These are phyloP conservation scores for Ormyrus thymus DNA, from an alignment of 2,888 invertebrate genomes.

Conservation along the genomic window DNA sequence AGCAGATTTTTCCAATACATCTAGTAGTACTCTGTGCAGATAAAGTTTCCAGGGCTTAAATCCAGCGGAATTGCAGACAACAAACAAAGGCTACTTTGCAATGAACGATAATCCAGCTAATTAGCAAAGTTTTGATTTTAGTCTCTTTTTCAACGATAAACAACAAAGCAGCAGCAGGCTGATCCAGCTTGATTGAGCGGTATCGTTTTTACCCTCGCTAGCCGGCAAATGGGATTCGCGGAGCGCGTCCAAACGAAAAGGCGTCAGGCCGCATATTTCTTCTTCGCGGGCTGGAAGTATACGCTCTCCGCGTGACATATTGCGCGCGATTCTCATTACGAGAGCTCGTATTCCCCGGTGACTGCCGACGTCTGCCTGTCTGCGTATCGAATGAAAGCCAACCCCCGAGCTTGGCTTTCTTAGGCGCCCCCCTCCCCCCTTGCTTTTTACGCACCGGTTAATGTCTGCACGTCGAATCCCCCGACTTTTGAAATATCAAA, in stretches of 20 bases:
- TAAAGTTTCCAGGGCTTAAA: too few relatives aligned
- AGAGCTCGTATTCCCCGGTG: neutral
- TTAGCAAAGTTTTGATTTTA: too few relatives aligned
- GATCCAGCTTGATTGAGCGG: slow-evolving; percentile 21
- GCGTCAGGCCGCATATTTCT: neutral
- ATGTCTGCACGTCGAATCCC: neutral
- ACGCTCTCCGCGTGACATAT: slow-evolving; percentile 28
- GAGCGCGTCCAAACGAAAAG: slow-evolving; percentile 17
- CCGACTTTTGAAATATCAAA: slow-evolving; percentile 5
- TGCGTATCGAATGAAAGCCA: slow-evolving; percentile 29
- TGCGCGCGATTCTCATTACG: slow-evolving; percentile 45
- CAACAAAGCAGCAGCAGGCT: neutral
- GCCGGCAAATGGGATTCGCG: neutral
- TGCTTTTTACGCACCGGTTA: neutral
- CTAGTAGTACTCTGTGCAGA: too few relatives aligned
- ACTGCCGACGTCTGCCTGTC: neutral
- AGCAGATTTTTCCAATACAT: too few relatives aligned
- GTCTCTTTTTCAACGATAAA: neutral
- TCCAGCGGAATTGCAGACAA: too few relatives aligned
- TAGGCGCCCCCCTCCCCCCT: neutral
- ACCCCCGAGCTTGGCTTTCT: neutral
- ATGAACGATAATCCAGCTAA: too few relatives aligned
- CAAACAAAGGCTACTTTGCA: too few relatives aligned
- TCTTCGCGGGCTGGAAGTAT: neutral
- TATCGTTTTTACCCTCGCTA: slow-evolving; percentile 13